Conservation (phyloP, 2,888 invertebrate genomes). For the Neuroscelio doddi region DNA sequence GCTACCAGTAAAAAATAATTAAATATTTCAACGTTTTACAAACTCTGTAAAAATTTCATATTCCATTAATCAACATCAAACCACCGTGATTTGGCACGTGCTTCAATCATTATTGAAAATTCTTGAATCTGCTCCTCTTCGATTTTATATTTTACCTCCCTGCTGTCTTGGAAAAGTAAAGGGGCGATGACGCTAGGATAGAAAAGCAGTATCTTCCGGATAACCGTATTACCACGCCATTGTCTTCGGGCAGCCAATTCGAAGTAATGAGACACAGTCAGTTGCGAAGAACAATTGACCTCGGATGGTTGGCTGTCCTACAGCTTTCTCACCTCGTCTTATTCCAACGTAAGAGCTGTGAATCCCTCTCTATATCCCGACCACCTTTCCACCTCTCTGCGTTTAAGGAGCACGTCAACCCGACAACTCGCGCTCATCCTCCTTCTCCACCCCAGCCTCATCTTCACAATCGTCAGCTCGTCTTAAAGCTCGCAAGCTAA, state of each 20-base stretch:
- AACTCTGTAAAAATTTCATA: too few relatives aligned
- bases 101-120: too few relatives aligned
- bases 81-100: too few relatives aligned
- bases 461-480: constrained; percentile 31
- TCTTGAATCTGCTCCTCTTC: too few relatives aligned
- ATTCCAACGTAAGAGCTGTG: constrained; percentile 5
- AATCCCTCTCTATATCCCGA: constrained; percentile 10
- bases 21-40: too few relatives aligned
- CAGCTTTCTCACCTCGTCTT: constrained; percentile 14
- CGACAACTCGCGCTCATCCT: constrained; percentile 29
- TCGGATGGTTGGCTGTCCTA: constrained; percentile 37
- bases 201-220: constrained; percentile 47
- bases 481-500: constrained; percentile 18
- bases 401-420: constrained; percentile 58
- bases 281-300: constrained; percentile 68
- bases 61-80: too few relatives aligned
- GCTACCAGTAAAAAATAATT: too few relatives aligned
- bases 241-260: constrained; percentile 69
- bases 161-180: constrained; percentile 2
- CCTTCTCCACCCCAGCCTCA: constrained; percentile 1
- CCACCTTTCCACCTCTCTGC: constrained; percentile 40
- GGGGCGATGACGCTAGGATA: constrained; percentile 2
- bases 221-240: constrained; percentile 67
- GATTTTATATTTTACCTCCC: too few relatives aligned
- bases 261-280: constrained; percentile 70